Base-by-base conservation (phyloP, 2,888 invertebrate genomes). In the Epinotia demarniana region DNA sequence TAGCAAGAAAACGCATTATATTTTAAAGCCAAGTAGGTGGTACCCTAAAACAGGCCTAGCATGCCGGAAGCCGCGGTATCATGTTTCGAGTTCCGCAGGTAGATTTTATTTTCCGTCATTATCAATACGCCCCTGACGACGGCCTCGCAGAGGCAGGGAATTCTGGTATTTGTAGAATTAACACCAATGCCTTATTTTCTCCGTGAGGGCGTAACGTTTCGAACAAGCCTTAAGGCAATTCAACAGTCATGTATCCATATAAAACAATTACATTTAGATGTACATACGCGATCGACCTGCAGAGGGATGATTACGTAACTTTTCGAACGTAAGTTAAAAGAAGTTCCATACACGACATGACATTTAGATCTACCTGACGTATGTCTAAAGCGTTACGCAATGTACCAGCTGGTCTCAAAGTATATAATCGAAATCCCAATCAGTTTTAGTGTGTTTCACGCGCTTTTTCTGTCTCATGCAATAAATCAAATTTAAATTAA, bases 61-160 rank as follows among this genome's bases (percentile, higher is more conserved):
- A 27, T 60, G 19, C 57, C 57, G 46, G 60, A 53, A 43, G 79
- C 87, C 87, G 84, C 87, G 83, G 87, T 88, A 90, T 91, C 89
- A 87, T 91, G 84, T 90, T 89, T 81, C 86, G 79, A 77, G 80
- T 78, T 83, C 85, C 86, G 82, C 80, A 85, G 84, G 88, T 86
- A 89, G 87, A 89, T 93, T 93, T 92, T 93, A 92, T 93, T 93
- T 94, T 93, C 92, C 93, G 93, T n/a, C 92, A 91, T 92, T 93
- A 93, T 93, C 93, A 93, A 93, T 93, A 88, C 89, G 89, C 89
- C 90, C 89, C 89, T 84, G 88, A 90, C 88, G 87, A 88, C 85
- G 78, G 85, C 83, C 85, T 82, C 81, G 83, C 79, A 77, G 77
- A 82, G 23, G 43, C 23, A 57, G 43, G 43, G 66, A 43, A 9